phyloP scores from a whole-genome alignment of 2,797 vertebrate genomes.

The Phrynocephalus forsythii region DNA sequence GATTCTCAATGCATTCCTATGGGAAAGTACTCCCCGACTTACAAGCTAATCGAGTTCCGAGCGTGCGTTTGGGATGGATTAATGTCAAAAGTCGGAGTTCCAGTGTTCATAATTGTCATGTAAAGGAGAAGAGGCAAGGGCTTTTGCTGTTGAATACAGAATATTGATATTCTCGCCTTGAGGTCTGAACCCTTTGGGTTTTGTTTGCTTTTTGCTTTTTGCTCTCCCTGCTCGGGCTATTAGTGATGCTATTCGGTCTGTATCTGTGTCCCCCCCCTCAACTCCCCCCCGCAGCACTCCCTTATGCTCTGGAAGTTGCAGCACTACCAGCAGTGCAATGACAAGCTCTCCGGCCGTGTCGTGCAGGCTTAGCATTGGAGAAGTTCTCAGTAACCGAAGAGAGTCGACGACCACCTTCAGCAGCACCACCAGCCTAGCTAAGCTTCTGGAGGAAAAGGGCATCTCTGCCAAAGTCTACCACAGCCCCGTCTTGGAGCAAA shows the following conservation, averaged over 20 bases:
- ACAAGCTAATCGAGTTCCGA: too few relatives aligned
- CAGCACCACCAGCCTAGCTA: slow-evolving; percentile 84
- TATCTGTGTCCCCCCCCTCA: too few relatives aligned
- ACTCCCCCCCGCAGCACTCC: slow-evolving; percentile 70
- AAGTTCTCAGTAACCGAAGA: slow-evolving; percentile 84
- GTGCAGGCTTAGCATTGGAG: slow-evolving; percentile 87
- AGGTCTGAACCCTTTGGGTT: too few relatives aligned
- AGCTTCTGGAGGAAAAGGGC: slow-evolving; percentile 90
- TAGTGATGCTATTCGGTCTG: neutral
- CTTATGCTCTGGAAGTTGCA: slow-evolving; percentile 76
- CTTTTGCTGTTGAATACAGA: neutral
- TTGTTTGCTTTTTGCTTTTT: neutral
- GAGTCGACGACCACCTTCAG: slow-evolving; percentile 76
- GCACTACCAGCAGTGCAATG: slow-evolving; percentile 81
- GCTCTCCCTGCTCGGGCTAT: neutral
- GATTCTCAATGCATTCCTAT: too few relatives aligned
- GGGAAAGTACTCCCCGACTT: too few relatives aligned
- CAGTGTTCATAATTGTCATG: neutral
- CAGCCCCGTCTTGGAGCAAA: slow-evolving; percentile 66
- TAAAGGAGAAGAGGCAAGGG: neutral
- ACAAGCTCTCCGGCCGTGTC: slow-evolving; percentile 86
- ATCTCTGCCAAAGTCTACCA: slow-evolving; percentile 92
- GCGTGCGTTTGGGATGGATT: too few relatives aligned
- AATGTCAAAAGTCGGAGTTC: too few relatives aligned
- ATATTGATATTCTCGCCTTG: neutral